phyloP scores from a whole-genome alignment of 2,113 vertebrate species.

The Tachycineta bicolor region DNA sequence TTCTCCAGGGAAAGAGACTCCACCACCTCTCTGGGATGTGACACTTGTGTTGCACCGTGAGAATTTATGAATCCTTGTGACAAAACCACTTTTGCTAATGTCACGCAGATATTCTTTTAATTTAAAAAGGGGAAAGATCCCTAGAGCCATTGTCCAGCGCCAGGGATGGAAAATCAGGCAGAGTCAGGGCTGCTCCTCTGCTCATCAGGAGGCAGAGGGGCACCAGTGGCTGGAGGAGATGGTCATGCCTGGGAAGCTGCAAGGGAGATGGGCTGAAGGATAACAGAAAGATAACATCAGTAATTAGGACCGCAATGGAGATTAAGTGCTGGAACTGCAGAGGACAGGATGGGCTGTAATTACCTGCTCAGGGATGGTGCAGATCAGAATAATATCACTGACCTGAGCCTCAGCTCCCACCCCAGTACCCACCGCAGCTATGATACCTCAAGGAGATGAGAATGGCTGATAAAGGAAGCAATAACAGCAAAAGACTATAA shows the following conservation, averaged over 20 bases:
- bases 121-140: neutral
- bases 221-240: neutral
- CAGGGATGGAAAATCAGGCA: neutral
- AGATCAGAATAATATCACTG: neutral
- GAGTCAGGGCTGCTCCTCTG: neutral
- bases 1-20: neutral
- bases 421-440: neutral
- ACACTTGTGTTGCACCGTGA: rapidly evolving
- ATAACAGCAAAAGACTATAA: constrained; percentile 7
- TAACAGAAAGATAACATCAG: neutral
- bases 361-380: neutral
- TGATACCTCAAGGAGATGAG: neutral
- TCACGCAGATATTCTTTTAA: neutral
- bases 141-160: neutral
- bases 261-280: neutral
- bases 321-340: neutral
- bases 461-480: neutral
- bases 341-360: neutral
- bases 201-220: neutral
- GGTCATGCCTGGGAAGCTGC: neutral
- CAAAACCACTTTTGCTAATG: neutral
- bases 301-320: neutral
- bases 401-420: neutral
- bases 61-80: neutral
- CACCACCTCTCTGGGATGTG: rapidly evolving